phyloP scores from a whole-genome alignment of 2,797 vertebrate genomes.

The Chaenodraco wilsoni region DNA sequence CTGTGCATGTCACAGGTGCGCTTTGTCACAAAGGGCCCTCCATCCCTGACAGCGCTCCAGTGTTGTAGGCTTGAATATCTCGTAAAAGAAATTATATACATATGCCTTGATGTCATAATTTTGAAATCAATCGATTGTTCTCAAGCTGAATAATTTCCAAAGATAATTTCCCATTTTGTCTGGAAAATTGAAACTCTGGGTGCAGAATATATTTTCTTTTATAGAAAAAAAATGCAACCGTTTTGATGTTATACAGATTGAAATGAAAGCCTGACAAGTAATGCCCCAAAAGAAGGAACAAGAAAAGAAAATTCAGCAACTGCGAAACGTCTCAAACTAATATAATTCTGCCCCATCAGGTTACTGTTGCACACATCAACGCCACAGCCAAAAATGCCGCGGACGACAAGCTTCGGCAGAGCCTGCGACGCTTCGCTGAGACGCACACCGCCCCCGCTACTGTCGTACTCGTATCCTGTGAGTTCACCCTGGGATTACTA shows the following conservation, averaged over 20 bases:
- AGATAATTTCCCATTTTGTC: too few relatives aligned
- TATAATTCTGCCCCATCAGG: slow-evolving; percentile 76
- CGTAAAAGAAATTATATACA: too few relatives aligned
- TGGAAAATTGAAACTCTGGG: too few relatives aligned
- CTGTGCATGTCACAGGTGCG: too few relatives aligned
- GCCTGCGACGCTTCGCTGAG: slow-evolving; percentile 95
- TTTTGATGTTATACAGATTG: background rate
- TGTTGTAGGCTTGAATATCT: too few relatives aligned
- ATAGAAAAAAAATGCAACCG: too few relatives aligned
- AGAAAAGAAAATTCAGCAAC: background rate
- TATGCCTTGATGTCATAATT: too few relatives aligned
- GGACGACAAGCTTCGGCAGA: slow-evolving; percentile 97
- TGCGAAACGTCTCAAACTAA: background rate
- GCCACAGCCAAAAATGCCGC: slow-evolving; percentile 98
- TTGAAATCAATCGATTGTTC: too few relatives aligned
- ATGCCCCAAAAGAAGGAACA: background rate
- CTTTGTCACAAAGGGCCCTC: too few relatives aligned
- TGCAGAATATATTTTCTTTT: too few relatives aligned
- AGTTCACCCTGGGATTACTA: slow-evolving; percentile 59
- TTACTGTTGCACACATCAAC: slow-evolving; percentile 98
- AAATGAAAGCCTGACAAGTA: background rate
- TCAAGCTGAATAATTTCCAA: too few relatives aligned
- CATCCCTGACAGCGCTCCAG: too few relatives aligned
- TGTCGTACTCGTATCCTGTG: slow-evolving; percentile 96
- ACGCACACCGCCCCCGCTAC: slow-evolving; percentile 96